Percentiles rank a stretch among this genome's conserved stretches.
phyloP scores from a whole-genome alignment of 2,888 invertebrate species.

The Eupithecia dodoneata region DNA sequence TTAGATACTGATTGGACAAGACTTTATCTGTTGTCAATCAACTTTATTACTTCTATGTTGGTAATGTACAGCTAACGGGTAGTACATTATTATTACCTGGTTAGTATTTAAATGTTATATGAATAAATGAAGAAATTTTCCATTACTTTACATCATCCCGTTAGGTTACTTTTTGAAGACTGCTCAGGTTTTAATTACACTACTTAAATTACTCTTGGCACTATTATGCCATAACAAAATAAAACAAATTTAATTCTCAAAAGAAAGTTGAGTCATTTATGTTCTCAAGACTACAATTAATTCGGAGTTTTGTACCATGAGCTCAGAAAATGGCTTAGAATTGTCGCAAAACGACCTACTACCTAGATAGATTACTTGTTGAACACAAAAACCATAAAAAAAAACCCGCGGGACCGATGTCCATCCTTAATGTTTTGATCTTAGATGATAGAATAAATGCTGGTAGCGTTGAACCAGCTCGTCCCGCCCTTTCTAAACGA shows the following conservation, averaged over 20 bases:
- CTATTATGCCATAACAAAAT: neutral
- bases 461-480: neutral
- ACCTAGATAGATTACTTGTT: too few relatives aligned
- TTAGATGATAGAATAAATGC: neutral
- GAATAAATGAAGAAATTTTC: neutral
- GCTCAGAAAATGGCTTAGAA: too few relatives aligned
- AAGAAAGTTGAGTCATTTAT: neutral
- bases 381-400: too few relatives aligned
- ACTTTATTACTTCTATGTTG: neutral
- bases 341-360: too few relatives aligned
- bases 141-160: neutral
- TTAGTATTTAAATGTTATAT: conserved; percentile 21
- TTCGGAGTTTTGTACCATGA: too few relatives aligned
- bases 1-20: neutral
- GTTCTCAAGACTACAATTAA: too few relatives aligned
- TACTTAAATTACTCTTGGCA: too few relatives aligned
- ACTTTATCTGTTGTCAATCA: neutral
- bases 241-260: neutral
- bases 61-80: neutral
- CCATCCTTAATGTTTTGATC: neutral
- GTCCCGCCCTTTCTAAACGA: neutral
- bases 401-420: too few relatives aligned
- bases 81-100: conserved; percentile 8
- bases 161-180: neutral
- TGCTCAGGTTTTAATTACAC: too few relatives aligned